Base-by-base conservation (phyloP, 1,140 invertebrate genomes). In the Lanistes nyassanus region DNA sequence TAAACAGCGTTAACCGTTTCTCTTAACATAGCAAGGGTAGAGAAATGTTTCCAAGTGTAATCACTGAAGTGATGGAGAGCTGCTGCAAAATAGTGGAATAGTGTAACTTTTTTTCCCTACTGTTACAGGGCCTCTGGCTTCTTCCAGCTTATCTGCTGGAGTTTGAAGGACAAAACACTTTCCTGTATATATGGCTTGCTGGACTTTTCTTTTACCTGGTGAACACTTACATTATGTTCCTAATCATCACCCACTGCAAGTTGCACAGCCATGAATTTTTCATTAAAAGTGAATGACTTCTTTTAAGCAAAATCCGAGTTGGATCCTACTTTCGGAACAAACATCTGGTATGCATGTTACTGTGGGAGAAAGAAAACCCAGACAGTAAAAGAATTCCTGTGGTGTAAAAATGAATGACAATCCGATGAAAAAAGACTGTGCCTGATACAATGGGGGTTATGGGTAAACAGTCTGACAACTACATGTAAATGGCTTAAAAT, bases 131-230 rank as follows among this genome's bases (percentile, higher is more conserved):
- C 0, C 84, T 94, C 7, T 99, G 98, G 98, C 89, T 99, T n/a
- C 88, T 94, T 60, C 93, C 93, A 58, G 98, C 97, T 0, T 99
- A 98, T 90, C 90, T 94, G 51, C 90, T 99, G 31, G 98, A 99
- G 90, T 99, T 98, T 88, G 92, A 93, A 85, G 94, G 94, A 29
- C 86, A 92, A 74, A 94, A 97, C 88, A 94, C 94, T 0, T 98
- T 91, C 58, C 51, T 88, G 0, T 96, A 86, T n/a, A 84, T 92
- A 53, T 92, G 90, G 88, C 19, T 84, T 13, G 85, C 90, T 53
- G 89, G 90, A 13, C 74, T 92, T 26, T 26, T 90, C 1, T 92
- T 92, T 80, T 85, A 91, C 39, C 21, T 81, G 2, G 86, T 90
- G 23, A 91, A 92, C 84, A 80, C 86, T 37, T 81, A 75, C 55